Percentiles rank a stretch among this genome's conserved stretches.
Conservation (phyloP, 2,113 vertebrate genomes). For the Galemys pyrenaicus region DNA sequence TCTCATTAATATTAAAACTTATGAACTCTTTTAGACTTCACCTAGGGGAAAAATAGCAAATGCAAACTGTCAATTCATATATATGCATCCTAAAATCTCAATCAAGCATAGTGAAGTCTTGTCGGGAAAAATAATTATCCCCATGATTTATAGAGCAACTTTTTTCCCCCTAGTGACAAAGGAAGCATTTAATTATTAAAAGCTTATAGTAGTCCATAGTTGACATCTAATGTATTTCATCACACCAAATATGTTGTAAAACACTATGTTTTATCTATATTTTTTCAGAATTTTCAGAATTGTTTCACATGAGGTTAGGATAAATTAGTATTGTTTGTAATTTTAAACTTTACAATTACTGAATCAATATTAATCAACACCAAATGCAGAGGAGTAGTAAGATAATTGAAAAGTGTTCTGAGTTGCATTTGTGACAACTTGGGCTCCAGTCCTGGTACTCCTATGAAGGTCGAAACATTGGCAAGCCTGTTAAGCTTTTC, state of each 20-base stretch:
- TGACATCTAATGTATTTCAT: slow-evolving; percentile 70
- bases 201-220: slow-evolving; percentile 45
- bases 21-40: slow-evolving; percentile 46
- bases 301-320: not conserved
- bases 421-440: not conserved
- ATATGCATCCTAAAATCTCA: slow-evolving; percentile 82
- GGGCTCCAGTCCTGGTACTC: not conserved
- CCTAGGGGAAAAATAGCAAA: slow-evolving; percentile 67
- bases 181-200: slow-evolving; percentile 81
- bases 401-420: not conserved
- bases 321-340: not conserved
- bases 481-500: not conserved
- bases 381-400: not conserved
- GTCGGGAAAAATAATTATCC: slow-evolving; percentile 85
- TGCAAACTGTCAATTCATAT: slow-evolving; percentile 78
- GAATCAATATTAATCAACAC: not conserved
- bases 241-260: slow-evolving; percentile 47
- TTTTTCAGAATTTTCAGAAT: slow-evolving; percentile 2
- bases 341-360: not conserved
- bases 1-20: slow-evolving; percentile 45
- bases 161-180: slow-evolving; percentile 79
- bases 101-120: slow-evolving; percentile 79
- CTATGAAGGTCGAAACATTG: not conserved
- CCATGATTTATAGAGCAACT: slow-evolving; percentile 81
- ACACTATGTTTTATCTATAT: not conserved